Percentiles rank a stretch among this genome's conserved stretches.
phyloP scores from a whole-genome alignment of 92 coral and sea anemone species.

The Montipora capitata region DNA sequence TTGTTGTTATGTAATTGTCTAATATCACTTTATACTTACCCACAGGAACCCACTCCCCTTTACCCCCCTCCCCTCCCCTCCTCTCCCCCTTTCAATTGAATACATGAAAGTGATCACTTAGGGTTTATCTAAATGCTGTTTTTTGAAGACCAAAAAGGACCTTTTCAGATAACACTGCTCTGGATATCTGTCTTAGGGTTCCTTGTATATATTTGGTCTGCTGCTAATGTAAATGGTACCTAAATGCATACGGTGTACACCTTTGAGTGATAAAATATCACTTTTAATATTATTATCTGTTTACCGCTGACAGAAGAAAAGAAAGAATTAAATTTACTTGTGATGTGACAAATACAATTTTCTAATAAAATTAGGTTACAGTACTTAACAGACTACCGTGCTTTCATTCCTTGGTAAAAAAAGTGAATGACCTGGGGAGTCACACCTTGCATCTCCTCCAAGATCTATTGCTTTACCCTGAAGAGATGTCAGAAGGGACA shows the following conservation, averaged over 20 bases:
- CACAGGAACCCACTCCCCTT: conserved; percentile 8
- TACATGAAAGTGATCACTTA: conserved; percentile 9
- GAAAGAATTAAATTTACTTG: background rate
- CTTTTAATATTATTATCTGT: conserved; percentile 7
- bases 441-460: conserved; percentile 70
- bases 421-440: conserved; percentile 53
- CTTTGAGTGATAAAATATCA: background rate
- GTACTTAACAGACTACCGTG: conserved; percentile 37
- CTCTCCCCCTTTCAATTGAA: background rate
- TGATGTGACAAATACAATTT: conserved; percentile 10
- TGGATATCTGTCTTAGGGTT: conserved; percentile 6
- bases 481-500: conserved; percentile 35
- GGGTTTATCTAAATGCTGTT: conserved; percentile 6
- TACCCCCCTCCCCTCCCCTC: background rate
- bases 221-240: background rate
- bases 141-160: conserved; percentile 6
- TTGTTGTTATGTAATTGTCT: conserved; percentile 7
- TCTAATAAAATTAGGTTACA: background rate
- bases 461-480: conserved; percentile 45
- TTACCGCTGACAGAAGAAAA: conserved; percentile 3
- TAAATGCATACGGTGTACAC: conserved; percentile 3
- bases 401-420: conserved; percentile 63
- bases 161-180: background rate
- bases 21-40: conserved; percentile 2
- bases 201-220: background rate